These are phyloP conservation scores for Hirtodrosophila confusa DNA, from an alignment of 2,888 invertebrate genomes.

Conservation along the genomic window DNA sequence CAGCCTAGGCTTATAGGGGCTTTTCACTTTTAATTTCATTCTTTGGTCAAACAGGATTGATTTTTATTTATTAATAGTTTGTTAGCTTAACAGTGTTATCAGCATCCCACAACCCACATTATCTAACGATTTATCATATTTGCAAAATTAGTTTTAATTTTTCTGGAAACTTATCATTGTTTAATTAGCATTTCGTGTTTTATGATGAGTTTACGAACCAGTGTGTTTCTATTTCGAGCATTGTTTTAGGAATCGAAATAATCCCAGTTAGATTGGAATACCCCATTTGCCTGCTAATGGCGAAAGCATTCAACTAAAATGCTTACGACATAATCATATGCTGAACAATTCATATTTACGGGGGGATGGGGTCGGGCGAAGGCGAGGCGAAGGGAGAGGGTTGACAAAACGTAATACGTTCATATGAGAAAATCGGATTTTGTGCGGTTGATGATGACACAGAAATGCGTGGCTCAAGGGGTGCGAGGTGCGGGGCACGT, in stretches of 20 bases:
- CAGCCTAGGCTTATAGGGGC: too few relatives aligned
- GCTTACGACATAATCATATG: constrained; percentile 46
- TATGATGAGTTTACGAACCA: too few relatives aligned
- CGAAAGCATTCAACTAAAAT: constrained; percentile 45
- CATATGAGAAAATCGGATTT: constrained; percentile 48
- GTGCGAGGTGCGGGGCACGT: neutral
- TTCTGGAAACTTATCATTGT: too few relatives aligned
- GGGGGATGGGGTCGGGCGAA: neutral
- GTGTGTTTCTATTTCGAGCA: too few relatives aligned
- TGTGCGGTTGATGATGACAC: constrained; percentile 11
- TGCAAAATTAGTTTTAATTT: too few relatives aligned
- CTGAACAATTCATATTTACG: constrained; percentile 38
- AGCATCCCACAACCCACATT: too few relatives aligned
- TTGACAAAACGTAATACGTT: constrained; percentile 4
- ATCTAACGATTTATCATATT: too few relatives aligned
- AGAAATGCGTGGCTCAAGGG: neutral
- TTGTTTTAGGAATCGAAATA: neutral
- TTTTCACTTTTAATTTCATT: too few relatives aligned
- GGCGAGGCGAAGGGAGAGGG: neutral
- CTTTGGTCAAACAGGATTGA: too few relatives aligned
- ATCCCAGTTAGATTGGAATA: constrained; percentile 1
- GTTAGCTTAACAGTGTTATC: too few relatives aligned
- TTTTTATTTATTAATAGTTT: too few relatives aligned
- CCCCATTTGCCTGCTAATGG: constrained; percentile 31
- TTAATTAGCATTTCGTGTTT: too few relatives aligned